phyloP scores from a whole-genome alignment of 1,140 invertebrate genomes.

The Chrysoperla carnea region DNA sequence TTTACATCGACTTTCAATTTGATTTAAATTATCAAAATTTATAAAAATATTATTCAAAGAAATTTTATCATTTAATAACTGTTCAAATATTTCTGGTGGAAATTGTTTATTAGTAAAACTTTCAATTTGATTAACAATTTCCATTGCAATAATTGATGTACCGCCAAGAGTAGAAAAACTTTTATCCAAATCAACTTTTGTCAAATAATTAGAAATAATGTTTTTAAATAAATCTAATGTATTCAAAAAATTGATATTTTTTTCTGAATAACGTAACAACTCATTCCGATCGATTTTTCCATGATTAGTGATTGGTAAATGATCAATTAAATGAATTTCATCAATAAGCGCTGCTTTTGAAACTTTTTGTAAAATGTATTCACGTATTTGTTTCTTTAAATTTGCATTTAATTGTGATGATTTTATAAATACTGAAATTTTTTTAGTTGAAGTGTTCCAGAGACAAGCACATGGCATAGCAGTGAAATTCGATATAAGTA shows the following conservation, averaged over 20 bases:
- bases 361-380: slow-evolving; percentile 15
- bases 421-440: slow-evolving; percentile 30
- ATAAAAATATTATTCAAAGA: slow-evolving; percentile 12
- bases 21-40: slow-evolving; percentile 11
- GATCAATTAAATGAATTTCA: slow-evolving; percentile 27
- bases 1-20: slow-evolving; percentile 9
- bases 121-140: slow-evolving; percentile 21
- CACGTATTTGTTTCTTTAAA: slow-evolving; percentile 23
- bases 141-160: slow-evolving; percentile 25
- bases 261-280: slow-evolving; percentile 10
- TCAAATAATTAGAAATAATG: slow-evolving; percentile 18
- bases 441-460: slow-evolving; percentile 26
- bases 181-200: slow-evolving; percentile 13
- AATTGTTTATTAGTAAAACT: slow-evolving; percentile 13
- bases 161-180: slow-evolving; percentile 29
- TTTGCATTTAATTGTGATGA: slow-evolving; percentile 23
- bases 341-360: slow-evolving; percentile 25
- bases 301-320: slow-evolving; percentile 36
- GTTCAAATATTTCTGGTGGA: slow-evolving; percentile 8
- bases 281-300: slow-evolving; percentile 32
- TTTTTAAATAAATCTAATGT: slow-evolving; percentile 11
- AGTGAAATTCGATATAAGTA: slow-evolving; percentile 23
- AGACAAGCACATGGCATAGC: slow-evolving; percentile 29
- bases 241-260: slow-evolving; percentile 5
- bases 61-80: slow-evolving; percentile 15